A percentile compares a stretch with the other conserved stretches of the same genome.
These are phyloP conservation scores for Cerceris ruficornis DNA, from an alignment of 2,888 invertebrate species.

Conservation along the genomic window DNA sequence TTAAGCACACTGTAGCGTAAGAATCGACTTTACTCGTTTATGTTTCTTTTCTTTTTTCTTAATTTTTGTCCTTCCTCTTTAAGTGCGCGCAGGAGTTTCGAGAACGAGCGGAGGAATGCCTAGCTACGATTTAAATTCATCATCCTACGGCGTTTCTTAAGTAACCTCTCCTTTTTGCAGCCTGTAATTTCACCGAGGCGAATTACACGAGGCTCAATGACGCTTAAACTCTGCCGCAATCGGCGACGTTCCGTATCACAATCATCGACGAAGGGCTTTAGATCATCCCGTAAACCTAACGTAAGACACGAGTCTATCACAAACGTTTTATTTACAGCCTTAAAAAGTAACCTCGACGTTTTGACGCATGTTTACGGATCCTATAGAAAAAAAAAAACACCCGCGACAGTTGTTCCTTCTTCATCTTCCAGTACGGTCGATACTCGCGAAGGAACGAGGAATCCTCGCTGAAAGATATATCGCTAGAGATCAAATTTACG, in stretches of 20 bases:
- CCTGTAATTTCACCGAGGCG: too few relatives aligned
- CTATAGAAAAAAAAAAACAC: conserved; percentile 9
- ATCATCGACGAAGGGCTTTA: conserved; percentile 39
- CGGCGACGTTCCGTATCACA: conserved; percentile 29
- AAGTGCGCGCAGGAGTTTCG: too few relatives aligned
- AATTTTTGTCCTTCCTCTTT: too few relatives aligned
- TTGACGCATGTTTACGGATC: neutral
- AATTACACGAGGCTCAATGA: too few relatives aligned
- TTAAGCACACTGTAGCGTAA: neutral
- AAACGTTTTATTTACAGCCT: conserved; percentile 44
- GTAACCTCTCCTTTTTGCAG: neutral
- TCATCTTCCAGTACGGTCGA: neutral
- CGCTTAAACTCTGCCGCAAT: too few relatives aligned
- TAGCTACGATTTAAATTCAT: too few relatives aligned
- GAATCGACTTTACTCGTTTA: too few relatives aligned
- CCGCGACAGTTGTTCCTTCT: conserved; percentile 11
- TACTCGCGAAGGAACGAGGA: too few relatives aligned
- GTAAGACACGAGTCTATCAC: conserved; percentile 51
- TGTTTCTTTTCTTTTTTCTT: too few relatives aligned
- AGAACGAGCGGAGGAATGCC: neutral
- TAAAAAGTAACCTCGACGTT: conserved; percentile 3
- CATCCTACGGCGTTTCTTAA: too few relatives aligned
- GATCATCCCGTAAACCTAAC: conserved; percentile 30
- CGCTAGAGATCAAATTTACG: too few relatives aligned
- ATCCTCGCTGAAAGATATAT: too few relatives aligned